Evolutionary conservation across 2,113 vertebrate species (phyloP).

Genomic region (Protobothrops mucrosquamatus): DNA sequence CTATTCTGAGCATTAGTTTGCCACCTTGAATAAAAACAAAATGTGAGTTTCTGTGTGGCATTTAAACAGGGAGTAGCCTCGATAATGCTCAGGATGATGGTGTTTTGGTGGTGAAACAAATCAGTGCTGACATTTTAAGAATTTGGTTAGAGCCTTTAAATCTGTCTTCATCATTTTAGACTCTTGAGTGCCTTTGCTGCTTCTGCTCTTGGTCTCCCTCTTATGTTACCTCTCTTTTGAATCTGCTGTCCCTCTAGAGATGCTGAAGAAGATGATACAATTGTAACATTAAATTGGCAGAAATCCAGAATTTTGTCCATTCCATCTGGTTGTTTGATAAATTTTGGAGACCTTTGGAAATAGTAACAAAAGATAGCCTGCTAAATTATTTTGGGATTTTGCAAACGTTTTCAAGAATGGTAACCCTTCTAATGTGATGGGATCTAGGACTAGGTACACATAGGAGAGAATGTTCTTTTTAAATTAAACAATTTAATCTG

Average conservation of each 20-base stretch:
- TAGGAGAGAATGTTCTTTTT: neutral
- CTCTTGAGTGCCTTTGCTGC: constrained; percentile 17
- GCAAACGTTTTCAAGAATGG: neutral
- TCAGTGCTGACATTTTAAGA: neutral
- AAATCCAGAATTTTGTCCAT: neutral
- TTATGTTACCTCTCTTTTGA: neutral
- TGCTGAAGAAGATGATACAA: neutral
- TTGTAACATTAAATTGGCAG: neutral
- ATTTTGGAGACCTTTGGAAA: neutral
- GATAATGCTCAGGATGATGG: neutral
- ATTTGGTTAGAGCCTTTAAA: neutral
- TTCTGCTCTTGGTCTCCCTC: neutral
- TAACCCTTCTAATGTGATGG: neutral
- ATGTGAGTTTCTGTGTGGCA: neutral
- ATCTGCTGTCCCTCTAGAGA: neutral
- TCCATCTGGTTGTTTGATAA: neutral
- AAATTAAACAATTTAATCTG: neutral
- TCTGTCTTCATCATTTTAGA: neutral
- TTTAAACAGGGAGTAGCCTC: neutral
- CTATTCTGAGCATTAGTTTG: neutral
- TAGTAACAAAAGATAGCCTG: neutral
- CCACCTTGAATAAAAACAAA: neutral
- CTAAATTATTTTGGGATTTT: neutral
- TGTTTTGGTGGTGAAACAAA: neutral
- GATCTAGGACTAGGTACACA: neutral